Percentiles rank a stretch among this genome's conserved stretches.
Conservation (phyloP, 2,113 vertebrate species). For the Gallinago paraguaiae region DNA sequence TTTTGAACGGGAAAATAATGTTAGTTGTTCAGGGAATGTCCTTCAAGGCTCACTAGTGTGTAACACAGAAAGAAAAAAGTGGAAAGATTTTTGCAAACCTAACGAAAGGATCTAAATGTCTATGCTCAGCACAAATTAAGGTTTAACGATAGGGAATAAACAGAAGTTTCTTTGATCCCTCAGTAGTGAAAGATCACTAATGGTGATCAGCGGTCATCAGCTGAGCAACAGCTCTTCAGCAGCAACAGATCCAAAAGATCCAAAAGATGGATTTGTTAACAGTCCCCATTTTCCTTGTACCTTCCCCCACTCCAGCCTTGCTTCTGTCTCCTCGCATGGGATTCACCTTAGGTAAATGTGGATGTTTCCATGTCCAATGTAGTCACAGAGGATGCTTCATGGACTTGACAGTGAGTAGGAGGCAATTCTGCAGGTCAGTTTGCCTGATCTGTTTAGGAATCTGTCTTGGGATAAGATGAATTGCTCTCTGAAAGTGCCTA, state of each 20-base stretch:
- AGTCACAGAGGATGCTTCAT: not conserved
- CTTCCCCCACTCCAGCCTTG: not conserved
- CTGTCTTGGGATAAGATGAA: not conserved
- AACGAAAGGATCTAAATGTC: not conserved
- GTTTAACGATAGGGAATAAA: not conserved
- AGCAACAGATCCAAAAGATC: too few relatives aligned
- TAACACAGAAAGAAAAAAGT: not conserved
- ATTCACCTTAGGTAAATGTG: not conserved
- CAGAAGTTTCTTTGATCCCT: not conserved
- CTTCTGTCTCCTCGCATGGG: not conserved
- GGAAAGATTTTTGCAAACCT: not conserved
- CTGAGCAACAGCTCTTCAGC: not conserved
- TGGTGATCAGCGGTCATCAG: not conserved
- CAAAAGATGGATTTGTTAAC: not conserved
- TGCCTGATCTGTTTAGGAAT: not conserved
- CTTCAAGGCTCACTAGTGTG: not conserved
- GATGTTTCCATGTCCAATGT: not conserved
- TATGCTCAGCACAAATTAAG: not conserved
- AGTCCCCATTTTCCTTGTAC: not conserved
- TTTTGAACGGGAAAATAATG: not conserved
- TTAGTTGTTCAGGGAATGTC: not conserved
- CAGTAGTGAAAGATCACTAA: not conserved
- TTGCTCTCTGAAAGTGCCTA: not conserved
- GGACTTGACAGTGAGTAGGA: not conserved
- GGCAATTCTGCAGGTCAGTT: not conserved